Conservation (phyloP, 1,140 invertebrate genomes). For the Carposina sasakii region DNA sequence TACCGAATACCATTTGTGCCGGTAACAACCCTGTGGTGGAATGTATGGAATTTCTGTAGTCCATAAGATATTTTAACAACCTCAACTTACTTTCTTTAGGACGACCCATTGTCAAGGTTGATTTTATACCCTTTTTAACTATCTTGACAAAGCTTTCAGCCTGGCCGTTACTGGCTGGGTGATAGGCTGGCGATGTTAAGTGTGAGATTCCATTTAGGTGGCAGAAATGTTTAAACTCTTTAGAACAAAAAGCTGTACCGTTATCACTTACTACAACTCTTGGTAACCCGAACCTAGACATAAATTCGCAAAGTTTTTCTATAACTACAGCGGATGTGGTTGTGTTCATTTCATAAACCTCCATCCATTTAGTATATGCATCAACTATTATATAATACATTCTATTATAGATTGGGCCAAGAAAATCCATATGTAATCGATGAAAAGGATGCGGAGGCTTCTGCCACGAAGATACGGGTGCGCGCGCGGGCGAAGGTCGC, state of each 20-base stretch:
- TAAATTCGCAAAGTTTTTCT: not conserved
- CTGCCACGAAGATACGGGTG: slow-evolving; percentile 17
- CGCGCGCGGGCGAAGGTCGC: not conserved
- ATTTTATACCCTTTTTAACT: slow-evolving; percentile 9
- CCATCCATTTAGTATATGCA: slow-evolving; percentile 37
- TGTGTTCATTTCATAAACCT: slow-evolving; percentile 7
- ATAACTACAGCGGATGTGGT: not conserved
- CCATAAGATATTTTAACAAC: not conserved
- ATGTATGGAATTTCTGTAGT: slow-evolving; percentile 8
- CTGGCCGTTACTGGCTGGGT: slow-evolving; percentile 11
- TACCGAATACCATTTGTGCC: slow-evolving; percentile 5
- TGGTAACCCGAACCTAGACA: slow-evolving; percentile 3
- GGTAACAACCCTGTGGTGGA: slow-evolving; percentile 6
- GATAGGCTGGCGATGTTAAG: slow-evolving; percentile 10
- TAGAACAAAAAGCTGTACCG: slow-evolving; percentile 3
- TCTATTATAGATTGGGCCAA: slow-evolving; percentile 29
- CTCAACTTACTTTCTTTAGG: not conserved
- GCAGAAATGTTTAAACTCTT: slow-evolving; percentile 11
- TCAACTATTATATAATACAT: slow-evolving; percentile 36
- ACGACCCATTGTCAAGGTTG: not conserved
- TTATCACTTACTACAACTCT: slow-evolving; percentile 2
- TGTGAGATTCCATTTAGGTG: slow-evolving; percentile 7
- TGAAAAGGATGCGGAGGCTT: slow-evolving; percentile 18
- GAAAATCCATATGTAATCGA: slow-evolving; percentile 26
- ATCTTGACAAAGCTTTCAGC: slow-evolving; percentile 9